These are phyloP conservation scores for Dinothrombium tinctorium DNA, from an alignment of 1,140 invertebrate genomes.

Conservation along the genomic window DNA sequence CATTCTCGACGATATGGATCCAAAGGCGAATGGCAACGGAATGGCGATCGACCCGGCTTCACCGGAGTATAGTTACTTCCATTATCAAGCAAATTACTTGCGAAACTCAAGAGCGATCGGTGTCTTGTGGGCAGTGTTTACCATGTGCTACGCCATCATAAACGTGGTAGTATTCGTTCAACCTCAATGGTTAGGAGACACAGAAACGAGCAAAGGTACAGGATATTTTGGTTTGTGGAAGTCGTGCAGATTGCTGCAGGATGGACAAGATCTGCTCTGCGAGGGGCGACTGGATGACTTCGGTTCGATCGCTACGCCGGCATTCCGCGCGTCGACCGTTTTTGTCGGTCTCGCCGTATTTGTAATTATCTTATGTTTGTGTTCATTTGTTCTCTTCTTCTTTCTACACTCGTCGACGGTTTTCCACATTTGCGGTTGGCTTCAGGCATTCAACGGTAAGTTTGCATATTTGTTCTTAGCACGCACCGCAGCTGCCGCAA, in stretches of 20 bases:
- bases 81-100: constrained; percentile 68
- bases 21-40: neutral
- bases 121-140: constrained; percentile 83
- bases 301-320: constrained; percentile 46
- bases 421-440: constrained; percentile 73
- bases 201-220: constrained; percentile 48
- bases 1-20: too few species aligned
- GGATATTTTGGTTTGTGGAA: constrained; percentile 81
- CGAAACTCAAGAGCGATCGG: constrained; percentile 86
- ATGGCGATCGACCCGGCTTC: neutral
- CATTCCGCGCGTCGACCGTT: constrained; percentile 52
- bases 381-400: constrained; percentile 71
- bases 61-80: constrained; percentile 2
- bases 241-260: constrained; percentile 34
- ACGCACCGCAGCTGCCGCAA: too few species aligned
- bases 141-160: constrained; percentile 87
- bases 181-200: constrained; percentile 70
- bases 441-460: constrained; percentile 76
- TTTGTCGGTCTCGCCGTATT: constrained; percentile 64
- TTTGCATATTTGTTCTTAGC: too few species aligned
- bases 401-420: constrained; percentile 80
- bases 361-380: constrained; percentile 56
- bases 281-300: constrained; percentile 60
- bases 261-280: constrained; percentile 33
- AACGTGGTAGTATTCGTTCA: constrained; percentile 79